Conservation (phyloP, 2,888 invertebrate species). For the Oligia latruncula region DNA sequence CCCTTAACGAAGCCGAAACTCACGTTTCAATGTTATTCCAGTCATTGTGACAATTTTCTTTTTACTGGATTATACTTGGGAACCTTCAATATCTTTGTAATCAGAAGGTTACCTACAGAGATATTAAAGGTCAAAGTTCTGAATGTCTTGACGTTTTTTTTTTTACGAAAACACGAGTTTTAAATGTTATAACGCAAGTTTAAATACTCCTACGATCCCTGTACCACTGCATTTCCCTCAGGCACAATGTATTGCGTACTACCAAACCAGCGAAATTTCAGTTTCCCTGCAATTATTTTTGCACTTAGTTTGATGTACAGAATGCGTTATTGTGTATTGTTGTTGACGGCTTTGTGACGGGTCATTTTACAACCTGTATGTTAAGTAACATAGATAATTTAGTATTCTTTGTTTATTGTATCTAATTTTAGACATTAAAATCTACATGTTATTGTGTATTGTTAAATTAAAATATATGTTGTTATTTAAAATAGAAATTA, state of each 20-base stretch:
- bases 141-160: not conserved
- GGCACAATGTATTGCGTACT: not conserved
- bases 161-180: not conserved
- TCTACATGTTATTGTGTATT: conserved; percentile 26
- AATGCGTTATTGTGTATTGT: not conserved
- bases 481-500: conserved; percentile 20
- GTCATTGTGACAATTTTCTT: not conserved
- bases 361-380: not conserved
- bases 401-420: conserved; percentile 49
- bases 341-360: not conserved
- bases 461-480: conserved; percentile 31
- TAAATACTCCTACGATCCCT: not conserved
- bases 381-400: conserved; percentile 16
- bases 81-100: too few species aligned
- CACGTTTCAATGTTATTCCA: not conserved
- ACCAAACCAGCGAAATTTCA: not conserved
- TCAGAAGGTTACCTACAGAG: too few species aligned
- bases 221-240: not conserved
- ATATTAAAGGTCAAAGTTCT: not conserved
- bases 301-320: not conserved
- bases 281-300: not conserved
- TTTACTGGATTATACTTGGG: not conserved
- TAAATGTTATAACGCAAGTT: not conserved
- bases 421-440: conserved; percentile 43
- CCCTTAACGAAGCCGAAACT: not conserved